phyloP scores from a whole-genome alignment of 2,888 invertebrate genomes.

The Eurytoma adleriae region DNA sequence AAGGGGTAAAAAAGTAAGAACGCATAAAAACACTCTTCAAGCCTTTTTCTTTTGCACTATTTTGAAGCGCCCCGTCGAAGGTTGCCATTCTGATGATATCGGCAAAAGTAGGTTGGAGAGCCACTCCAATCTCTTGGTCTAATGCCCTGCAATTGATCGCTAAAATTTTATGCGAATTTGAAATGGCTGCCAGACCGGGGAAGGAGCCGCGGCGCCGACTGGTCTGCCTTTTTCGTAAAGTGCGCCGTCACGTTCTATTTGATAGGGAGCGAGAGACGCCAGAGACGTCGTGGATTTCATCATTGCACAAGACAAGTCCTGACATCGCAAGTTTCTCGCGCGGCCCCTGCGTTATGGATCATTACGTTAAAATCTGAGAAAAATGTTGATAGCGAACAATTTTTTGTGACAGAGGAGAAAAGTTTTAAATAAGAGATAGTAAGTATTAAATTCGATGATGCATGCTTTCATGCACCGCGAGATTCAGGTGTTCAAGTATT shows the following conservation, averaged over 20 bases:
- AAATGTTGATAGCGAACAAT: too few species aligned
- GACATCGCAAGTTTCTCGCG: slow-evolving; percentile 34
- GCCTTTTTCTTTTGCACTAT: not conserved
- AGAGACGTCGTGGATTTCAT: slow-evolving; percentile 13
- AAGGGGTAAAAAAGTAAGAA: too few species aligned
- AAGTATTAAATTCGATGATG: too few species aligned
- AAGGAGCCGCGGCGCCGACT: slow-evolving; percentile 1
- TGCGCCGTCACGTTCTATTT: slow-evolving; percentile 46
- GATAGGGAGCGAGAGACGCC: slow-evolving; percentile 24
- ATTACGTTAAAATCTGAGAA: not conserved
- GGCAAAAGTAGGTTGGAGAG: slow-evolving; percentile 8
- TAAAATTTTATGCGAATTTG: slow-evolving; percentile 47
- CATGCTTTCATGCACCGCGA: too few species aligned
- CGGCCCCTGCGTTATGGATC: slow-evolving; percentile 20
- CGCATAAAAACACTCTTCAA: too few species aligned
- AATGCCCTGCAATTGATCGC: slow-evolving; percentile 33
- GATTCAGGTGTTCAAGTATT: too few species aligned
- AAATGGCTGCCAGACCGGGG: slow-evolving; percentile 30
- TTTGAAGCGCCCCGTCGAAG: not conserved
- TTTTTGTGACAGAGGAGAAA: too few species aligned
- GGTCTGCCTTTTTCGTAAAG: slow-evolving; percentile 32
- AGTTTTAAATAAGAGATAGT: too few species aligned
- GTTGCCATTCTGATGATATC: not conserved
- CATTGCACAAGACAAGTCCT: slow-evolving; percentile 28
- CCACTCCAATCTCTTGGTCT: slow-evolving; percentile 3